Evolutionary conservation across 37 sponge, comb jelly and placozoan species (phyloP).

Genomic region (Corticium candelabrum): DNA sequence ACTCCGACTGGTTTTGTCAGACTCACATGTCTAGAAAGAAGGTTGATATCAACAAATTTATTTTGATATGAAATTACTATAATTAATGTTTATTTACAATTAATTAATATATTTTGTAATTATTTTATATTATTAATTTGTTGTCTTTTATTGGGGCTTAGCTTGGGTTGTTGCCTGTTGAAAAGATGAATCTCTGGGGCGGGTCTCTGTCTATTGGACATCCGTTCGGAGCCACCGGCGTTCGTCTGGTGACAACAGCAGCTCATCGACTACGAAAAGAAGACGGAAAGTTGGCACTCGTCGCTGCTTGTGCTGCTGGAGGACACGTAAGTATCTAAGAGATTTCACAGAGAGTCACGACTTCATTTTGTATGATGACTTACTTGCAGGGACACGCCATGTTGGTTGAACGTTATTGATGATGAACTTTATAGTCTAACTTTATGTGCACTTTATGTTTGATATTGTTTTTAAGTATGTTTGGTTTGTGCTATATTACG

Average conservation of each 20-base stretch:
- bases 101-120: too few species aligned
- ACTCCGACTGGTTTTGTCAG: slow-evolving; percentile 80
- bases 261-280: slow-evolving; percentile 86
- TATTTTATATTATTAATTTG: too few species aligned
- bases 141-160: too few species aligned
- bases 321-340: slow-evolving; percentile 61
- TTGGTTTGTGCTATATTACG: too few species aligned
- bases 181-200: slow-evolving; percentile 95
- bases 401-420: too few species aligned
- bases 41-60: neutral
- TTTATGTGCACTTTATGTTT: too few species aligned
- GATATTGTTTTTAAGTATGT: too few species aligned
- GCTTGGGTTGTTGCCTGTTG: slow-evolving; percentile 77
- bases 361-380: neutral
- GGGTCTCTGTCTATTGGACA: slow-evolving; percentile 96
- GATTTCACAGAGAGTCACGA: neutral
- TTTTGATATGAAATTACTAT: neutral
- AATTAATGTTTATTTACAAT: too few species aligned
- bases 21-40: slow-evolving; percentile 34
- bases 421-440: too few species aligned
- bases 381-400: too few species aligned
- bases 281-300: slow-evolving; percentile 62
- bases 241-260: slow-evolving; percentile 82
- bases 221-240: slow-evolving; percentile 98
- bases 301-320: slow-evolving; percentile 98